phyloP scores from a whole-genome alignment of 2,888 invertebrate species.

The Eustalomyia histrio region DNA sequence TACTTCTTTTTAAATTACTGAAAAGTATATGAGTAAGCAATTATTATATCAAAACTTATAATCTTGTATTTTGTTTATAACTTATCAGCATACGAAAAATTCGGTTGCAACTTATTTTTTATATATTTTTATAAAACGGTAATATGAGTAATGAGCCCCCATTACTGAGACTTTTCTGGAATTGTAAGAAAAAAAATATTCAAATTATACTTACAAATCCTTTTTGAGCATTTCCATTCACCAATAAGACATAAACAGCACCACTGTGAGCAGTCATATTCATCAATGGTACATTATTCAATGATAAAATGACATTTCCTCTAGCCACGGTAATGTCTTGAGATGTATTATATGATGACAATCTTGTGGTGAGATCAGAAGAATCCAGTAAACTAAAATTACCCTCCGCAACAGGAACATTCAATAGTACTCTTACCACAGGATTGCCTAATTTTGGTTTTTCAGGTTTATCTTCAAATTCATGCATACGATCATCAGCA shows the following conservation, averaged over 20 bases:
- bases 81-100: too few species aligned
- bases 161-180: too few species aligned
- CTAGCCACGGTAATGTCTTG: constrained; percentile 67
- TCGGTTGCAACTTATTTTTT: too few species aligned
- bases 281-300: constrained; percentile 68
- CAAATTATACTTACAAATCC: constrained; percentile 75
- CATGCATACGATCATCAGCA: constrained; percentile 65
- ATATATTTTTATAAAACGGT: too few species aligned
- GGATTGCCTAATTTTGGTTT: constrained; percentile 76
- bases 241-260: constrained; percentile 83
- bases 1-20: too few species aligned
- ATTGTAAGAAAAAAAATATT: neutral
- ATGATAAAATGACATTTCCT: constrained; percentile 68
- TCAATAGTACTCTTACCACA: constrained; percentile 75
- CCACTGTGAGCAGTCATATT: constrained; percentile 81
- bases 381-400: constrained; percentile 67
- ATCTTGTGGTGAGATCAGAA: constrained; percentile 20
- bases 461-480: constrained; percentile 73
- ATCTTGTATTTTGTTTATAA: too few species aligned
- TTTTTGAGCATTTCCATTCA: constrained; percentile 78
- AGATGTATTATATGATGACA: constrained; percentile 68
- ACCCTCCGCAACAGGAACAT: constrained; percentile 68
- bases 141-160: too few species aligned
- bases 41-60: too few species aligned
- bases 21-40: too few species aligned